Conservation (phyloP, 2,888 invertebrate species). For the Pecten maximus region DNA sequence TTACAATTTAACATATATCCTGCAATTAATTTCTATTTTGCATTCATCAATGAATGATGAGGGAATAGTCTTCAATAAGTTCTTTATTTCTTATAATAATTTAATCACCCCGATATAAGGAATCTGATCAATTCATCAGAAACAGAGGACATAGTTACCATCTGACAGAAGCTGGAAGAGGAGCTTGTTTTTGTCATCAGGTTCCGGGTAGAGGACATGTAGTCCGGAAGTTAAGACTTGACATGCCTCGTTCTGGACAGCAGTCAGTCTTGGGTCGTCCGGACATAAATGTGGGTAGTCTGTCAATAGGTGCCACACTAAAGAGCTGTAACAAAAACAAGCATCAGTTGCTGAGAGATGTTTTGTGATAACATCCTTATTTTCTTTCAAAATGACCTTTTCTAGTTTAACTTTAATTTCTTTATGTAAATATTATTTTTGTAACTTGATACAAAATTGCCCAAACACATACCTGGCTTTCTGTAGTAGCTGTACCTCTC, state of each 20-base stretch:
- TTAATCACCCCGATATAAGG: too few relatives aligned
- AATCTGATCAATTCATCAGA: too few relatives aligned
- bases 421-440: neutral
- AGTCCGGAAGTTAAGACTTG: slow-evolving; percentile 76
- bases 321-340: slow-evolving; percentile 55
- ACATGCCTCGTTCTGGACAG: slow-evolving; percentile 76
- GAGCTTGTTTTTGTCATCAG: slow-evolving; percentile 70
- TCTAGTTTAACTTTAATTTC: neutral
- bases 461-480: slow-evolving; percentile 70
- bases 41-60: slow-evolving; percentile 33
- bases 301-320: slow-evolving; percentile 73
- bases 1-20: too few relatives aligned
- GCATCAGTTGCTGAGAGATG: neutral
- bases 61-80: neutral
- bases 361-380: too few relatives aligned
- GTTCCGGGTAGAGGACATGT: slow-evolving; percentile 72
- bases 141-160: slow-evolving; percentile 59
- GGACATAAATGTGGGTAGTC: slow-evolving; percentile 42
- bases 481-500: slow-evolving; percentile 71
- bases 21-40: too few relatives aligned
- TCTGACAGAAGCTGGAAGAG: slow-evolving; percentile 75
- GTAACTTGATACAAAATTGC: too few relatives aligned
- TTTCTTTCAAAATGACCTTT: too few relatives aligned
- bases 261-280: slow-evolving; percentile 37
- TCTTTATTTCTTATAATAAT: too few relatives aligned